Evolutionary conservation across 2,888 invertebrate genomes (phyloP).

Genomic region (Pteria penguin): DNA sequence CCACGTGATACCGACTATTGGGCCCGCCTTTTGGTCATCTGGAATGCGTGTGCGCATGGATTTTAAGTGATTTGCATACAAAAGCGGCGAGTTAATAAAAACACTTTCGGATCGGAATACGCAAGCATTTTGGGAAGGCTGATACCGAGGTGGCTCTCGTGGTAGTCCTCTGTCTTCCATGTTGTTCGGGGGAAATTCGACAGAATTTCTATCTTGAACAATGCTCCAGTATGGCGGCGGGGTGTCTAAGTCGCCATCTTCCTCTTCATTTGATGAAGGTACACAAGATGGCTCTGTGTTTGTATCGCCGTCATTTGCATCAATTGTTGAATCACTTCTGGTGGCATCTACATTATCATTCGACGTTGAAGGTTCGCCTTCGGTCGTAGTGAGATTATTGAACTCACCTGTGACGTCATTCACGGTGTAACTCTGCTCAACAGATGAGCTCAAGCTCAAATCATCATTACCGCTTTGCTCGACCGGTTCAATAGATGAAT

Average conservation of each 20-base stretch:
- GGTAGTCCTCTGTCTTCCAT: background rate
- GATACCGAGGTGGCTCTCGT: background rate
- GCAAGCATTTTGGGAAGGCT: background rate
- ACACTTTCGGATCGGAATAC: background rate
- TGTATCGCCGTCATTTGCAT: background rate
- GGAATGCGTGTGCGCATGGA: constrained; percentile 1
- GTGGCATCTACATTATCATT: background rate
- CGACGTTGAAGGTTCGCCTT: background rate
- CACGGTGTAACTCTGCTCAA: background rate
- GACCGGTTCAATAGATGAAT: no score
- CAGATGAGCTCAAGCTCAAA: no score
- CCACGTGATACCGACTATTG: constrained; percentile 28
- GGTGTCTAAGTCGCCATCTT: background rate
- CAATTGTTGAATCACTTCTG: background rate
- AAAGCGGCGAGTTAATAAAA: background rate
- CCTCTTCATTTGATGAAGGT: background rate
- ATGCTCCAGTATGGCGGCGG: background rate
- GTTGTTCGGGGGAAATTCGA: no score
- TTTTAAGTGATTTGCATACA: background rate
- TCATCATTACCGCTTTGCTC: background rate
- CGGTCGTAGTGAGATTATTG: background rate
- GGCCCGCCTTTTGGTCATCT: constrained; percentile 4
- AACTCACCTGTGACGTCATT: background rate
- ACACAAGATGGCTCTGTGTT: background rate
- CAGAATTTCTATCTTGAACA: no score